Evolutionary conservation across 2,888 invertebrate species (phyloP).

Genomic region (Mamestra brassicae): DNA sequence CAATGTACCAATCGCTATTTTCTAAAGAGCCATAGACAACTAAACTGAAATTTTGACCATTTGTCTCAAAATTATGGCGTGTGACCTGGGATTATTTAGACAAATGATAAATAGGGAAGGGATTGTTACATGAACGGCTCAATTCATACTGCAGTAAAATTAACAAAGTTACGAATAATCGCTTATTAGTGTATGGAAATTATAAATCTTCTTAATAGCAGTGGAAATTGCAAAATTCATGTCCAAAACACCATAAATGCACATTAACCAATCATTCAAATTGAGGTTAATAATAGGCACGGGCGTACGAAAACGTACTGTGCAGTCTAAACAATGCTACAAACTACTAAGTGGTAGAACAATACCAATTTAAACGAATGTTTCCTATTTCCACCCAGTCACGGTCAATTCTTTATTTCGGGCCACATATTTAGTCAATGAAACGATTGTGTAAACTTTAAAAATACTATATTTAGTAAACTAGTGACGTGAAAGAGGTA

Average conservation of each 20-base stretch:
- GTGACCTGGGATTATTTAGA: too few species aligned
- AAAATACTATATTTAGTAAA: conserved; percentile 79
- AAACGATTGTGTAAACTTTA: conserved; percentile 74
- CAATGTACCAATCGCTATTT: conserved; percentile 6
- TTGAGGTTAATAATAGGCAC: conserved; percentile 46
- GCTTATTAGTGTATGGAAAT: background rate
- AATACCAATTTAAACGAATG: conserved; percentile 54
- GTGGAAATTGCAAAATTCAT: conserved; percentile 3
- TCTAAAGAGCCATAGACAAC: background rate
- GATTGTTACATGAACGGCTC: background rate
- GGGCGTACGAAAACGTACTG: conserved; percentile 24
- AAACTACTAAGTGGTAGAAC: conserved; percentile 53
- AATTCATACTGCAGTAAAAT: background rate
- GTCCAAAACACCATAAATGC: conserved; percentile 12
- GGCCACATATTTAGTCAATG: conserved; percentile 74
- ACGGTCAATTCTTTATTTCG: conserved; percentile 74
- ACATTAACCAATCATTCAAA: conserved; percentile 43
- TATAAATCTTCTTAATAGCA: background rate
- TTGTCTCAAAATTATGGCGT: too few species aligned
- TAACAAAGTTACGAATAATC: background rate
- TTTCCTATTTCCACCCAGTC: conserved; percentile 73
- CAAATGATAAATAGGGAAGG: too few species aligned
- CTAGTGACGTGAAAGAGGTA: conserved; percentile 66
- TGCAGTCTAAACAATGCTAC: conserved; percentile 50
- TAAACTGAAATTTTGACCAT: background rate